Conservation (phyloP, 1,140 invertebrate genomes). For the Ganaspis sp. region DNA sequence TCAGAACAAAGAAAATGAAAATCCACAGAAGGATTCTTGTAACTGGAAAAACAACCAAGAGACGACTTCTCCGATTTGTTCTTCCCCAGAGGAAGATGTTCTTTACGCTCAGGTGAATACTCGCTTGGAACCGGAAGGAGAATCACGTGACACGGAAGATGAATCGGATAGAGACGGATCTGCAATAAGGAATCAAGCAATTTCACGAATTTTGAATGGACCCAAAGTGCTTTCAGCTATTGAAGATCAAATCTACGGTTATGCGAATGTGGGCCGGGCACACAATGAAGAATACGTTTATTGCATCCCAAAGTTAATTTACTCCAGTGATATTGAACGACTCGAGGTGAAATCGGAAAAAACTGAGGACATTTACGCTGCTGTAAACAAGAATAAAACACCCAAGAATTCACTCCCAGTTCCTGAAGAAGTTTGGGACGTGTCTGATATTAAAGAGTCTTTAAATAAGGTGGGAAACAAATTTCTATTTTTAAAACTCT, state of each 20-base stretch:
- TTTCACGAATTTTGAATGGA: constrained; percentile 29
- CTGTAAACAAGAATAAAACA: constrained; percentile 69
- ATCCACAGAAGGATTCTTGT: constrained; percentile 76
- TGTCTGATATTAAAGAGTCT: constrained; percentile 60
- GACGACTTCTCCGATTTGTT: constrained; percentile 46
- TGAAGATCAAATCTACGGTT: constrained; percentile 61
- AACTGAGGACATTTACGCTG: constrained; percentile 73
- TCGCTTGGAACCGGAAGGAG: constrained; percentile 71
- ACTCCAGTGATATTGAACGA: constrained; percentile 59
- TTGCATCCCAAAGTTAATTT: constrained; percentile 65
- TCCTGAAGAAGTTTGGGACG: constrained; percentile 69
- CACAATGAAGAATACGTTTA: constrained; percentile 63
- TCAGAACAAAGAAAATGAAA: constrained; percentile 84
- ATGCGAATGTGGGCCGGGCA: constrained; percentile 57
- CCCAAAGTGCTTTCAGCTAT: constrained; percentile 40
- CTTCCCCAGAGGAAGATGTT: constrained; percentile 64
- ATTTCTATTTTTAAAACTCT: too few species aligned
- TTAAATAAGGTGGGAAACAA: constrained; percentile 57
- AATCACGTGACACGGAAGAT: constrained; percentile 70
- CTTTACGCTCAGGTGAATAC: constrained; percentile 72
- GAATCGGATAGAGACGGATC: constrained; percentile 60
- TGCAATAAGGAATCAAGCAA: neutral
- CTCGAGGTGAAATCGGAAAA: constrained; percentile 54
- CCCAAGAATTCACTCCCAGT: constrained; percentile 61
- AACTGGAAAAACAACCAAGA: constrained; percentile 35